Evolutionary conservation across 2,888 invertebrate genomes (phyloP).

Genomic region (Diaperis boleti): DNA sequence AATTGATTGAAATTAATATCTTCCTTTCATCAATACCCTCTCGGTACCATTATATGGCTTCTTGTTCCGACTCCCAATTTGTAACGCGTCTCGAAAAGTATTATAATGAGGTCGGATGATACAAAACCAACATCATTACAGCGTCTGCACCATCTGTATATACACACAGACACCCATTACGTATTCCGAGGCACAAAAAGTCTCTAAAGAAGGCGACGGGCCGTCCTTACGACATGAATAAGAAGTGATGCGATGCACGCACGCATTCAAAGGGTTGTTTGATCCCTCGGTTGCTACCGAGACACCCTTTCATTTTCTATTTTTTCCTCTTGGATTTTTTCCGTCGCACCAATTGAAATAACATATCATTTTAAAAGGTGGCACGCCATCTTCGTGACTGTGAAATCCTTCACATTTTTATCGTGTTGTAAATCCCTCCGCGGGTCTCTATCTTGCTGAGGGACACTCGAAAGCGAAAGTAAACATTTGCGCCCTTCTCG

Average conservation of each 20-base stretch:
- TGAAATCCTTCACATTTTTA: conserved; percentile 21
- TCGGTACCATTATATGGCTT: too few relatives aligned
- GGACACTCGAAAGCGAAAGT: conserved; percentile 4
- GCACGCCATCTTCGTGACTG: conserved; percentile 21
- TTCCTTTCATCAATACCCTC: too few relatives aligned
- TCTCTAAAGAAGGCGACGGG: conserved; percentile 49
- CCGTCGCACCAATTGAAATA: conserved; percentile 31
- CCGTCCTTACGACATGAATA: conserved; percentile 47
- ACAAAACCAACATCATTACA: conserved; percentile 52
- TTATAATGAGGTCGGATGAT: conserved; percentile 48
- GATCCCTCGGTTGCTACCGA: conserved; percentile 49
- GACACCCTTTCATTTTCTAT: conserved; percentile 50
- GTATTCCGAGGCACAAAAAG: conserved; percentile 50
- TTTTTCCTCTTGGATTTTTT: conserved; percentile 24
- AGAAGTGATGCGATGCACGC: conserved; percentile 47
- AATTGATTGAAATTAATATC: too few relatives aligned
- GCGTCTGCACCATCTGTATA: conserved; percentile 50
- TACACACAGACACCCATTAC: conserved; percentile 46
- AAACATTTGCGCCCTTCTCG: conserved; percentile 25
- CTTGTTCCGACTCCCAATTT: conserved; percentile 8
- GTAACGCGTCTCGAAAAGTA: conserved; percentile 41
- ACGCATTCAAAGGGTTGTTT: conserved; percentile 43
- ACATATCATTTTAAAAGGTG: conserved; percentile 37
- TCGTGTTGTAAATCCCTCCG: conserved; percentile 13
- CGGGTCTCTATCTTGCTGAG: conserved; percentile 14